These are phyloP conservation scores for Festucalex cinctus DNA, from an alignment of 2,113 vertebrate species.

Conservation along the genomic window DNA sequence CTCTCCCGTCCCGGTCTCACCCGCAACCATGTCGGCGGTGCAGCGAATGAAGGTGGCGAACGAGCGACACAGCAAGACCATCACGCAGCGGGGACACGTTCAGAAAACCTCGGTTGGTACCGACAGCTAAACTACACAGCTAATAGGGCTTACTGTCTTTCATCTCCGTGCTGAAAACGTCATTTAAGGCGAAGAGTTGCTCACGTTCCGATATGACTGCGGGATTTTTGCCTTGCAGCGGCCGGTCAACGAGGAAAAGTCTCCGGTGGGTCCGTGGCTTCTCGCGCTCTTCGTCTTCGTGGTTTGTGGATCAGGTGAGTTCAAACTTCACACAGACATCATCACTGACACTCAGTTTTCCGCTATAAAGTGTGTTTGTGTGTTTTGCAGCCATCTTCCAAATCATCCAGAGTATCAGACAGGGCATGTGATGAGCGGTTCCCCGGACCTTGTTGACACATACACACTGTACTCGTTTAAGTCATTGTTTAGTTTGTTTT, in stretches of 20 bases:
- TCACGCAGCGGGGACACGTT: conserved; percentile 78
- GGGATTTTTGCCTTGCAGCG: conserved; percentile 43
- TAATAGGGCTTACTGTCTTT: not conserved
- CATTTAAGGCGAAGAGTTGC: not conserved
- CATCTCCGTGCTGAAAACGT: not conserved
- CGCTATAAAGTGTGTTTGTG: not conserved
- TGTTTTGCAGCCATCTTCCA: conserved; percentile 75
- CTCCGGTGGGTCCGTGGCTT: conserved; percentile 75
- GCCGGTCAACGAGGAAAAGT: conserved; percentile 69
- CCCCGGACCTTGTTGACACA: conserved; percentile 6
- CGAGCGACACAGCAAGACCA: conserved; percentile 79
- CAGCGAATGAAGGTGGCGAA: conserved; percentile 82
- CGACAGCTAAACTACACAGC: not conserved
- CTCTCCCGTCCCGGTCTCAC: conserved; percentile 15
- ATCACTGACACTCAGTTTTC: not conserved
- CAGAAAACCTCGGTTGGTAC: conserved; percentile 77
- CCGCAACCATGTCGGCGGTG: conserved; percentile 72
- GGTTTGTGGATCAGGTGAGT: conserved; percentile 76
- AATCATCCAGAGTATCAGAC: conserved; percentile 80
- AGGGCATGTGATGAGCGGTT: conserved; percentile 69
- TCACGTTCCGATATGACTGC: not conserved
- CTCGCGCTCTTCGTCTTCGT: conserved; percentile 76
- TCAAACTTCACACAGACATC: too few relatives aligned
- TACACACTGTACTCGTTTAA: conserved; percentile 1
- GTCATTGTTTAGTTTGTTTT: conserved; percentile 17